Percentiles rank a stretch among this genome's conserved stretches.
These are phyloP conservation scores for Psittacula echo DNA, from an alignment of 2,797 vertebrate genomes.

Conservation along the genomic window DNA sequence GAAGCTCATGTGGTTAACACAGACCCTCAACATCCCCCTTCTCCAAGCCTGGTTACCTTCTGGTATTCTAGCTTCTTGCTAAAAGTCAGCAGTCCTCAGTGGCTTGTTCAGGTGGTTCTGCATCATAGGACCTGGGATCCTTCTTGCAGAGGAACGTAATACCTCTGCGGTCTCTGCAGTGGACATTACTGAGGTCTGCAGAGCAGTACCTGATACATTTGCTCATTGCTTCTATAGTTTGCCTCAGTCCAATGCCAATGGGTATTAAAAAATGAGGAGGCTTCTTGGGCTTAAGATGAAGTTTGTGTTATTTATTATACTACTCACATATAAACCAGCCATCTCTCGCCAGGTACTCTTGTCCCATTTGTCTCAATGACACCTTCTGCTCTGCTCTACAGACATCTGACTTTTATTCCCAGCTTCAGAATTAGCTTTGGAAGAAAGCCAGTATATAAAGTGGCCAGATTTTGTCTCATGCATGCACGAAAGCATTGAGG, in stretches of 20 bases:
- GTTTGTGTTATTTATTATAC: background rate
- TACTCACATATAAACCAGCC: background rate
- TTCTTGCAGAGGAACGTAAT: background rate
- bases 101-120: background rate
- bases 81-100: background rate
- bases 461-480: background rate
- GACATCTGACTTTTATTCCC: background rate
- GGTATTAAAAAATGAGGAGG: background rate
- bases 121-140: background rate
- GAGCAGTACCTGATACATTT: background rate
- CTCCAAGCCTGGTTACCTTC: background rate
- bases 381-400: background rate
- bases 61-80: background rate
- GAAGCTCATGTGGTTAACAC: background rate
- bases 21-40: background rate
- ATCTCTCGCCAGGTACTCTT: background rate
- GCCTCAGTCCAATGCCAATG: background rate
- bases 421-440: background rate
- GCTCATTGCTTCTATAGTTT: background rate
- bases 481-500: background rate
- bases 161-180: background rate
- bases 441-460: background rate
- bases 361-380: background rate
- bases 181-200: background rate
- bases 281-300: background rate